Base-by-base conservation (phyloP, 2,888 invertebrate genomes). In the Axea sp. region DNA sequence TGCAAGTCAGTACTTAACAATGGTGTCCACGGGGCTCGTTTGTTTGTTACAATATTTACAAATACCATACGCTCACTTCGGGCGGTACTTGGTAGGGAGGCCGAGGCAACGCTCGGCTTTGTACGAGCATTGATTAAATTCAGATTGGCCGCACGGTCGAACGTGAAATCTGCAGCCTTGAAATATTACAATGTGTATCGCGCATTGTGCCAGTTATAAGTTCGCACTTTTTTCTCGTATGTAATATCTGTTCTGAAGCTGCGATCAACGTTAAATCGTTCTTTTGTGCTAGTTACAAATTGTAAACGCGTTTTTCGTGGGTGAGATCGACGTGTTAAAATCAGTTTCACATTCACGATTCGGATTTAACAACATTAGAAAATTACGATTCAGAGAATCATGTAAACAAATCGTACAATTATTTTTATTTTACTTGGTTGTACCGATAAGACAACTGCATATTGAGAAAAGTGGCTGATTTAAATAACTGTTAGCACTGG, bases 131-230 rank as follows among this genome's bases (percentile, higher is more conserved):
- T 64, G 82, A 84, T 83, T 81, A 78, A 76, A 78, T 79, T 75
- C 77, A 76, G 75, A 71, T 67, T 74, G 71, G 39, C 75, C 77
- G 77, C 83, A 84, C 84, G 85, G 85, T 80, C 84, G 83, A 81
- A 80, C 84, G 78, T 78, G 82, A 73, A 73, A 83, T 83, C 81
- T 77, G 81, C 81, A 82, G 81, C 81, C 82, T 82, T 83, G 79
- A 82, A 83, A 82, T 82, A 82, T 82, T 81, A 81, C 60, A 64
- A 72, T 65, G 45, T 49, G 22, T 71, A 65, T 43, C 65, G 51
- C 33, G 41, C 67, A 26, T 57, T 49, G 41, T 68, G 22, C 39
- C 19, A 24, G 6, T 53, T 26, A 43, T 35, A 51, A 39, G 9
- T 41, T 51, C 41, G 33, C 53, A 2, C 33, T 43, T 64, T 53